Percentiles rank a stretch among this genome's conserved stretches.
Conservation (phyloP, 2,113 vertebrate genomes). For the Ploceus nigricollis region DNA sequence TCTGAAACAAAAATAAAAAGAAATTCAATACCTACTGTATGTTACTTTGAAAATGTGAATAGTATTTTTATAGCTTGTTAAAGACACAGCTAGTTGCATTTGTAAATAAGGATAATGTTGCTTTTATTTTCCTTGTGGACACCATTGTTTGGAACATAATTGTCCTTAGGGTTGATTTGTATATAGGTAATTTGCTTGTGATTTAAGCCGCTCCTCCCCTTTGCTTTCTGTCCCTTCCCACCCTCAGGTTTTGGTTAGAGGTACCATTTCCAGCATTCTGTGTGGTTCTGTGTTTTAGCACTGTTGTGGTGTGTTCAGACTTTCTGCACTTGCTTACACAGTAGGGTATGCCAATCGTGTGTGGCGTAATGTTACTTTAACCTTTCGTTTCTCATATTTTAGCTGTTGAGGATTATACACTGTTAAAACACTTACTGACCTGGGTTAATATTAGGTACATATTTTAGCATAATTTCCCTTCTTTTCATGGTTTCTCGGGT, state of each 20-base stretch:
- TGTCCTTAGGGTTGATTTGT: constrained; percentile 84
- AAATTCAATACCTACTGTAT: constrained; percentile 80
- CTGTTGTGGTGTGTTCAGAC: constrained; percentile 82
- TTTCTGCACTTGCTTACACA: constrained; percentile 83
- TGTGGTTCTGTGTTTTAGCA: constrained; percentile 80
- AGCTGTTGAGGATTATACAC: constrained; percentile 75
- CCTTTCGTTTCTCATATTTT: constrained; percentile 70
- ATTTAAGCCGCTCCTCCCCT: constrained; percentile 56
- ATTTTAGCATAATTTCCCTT: constrained; percentile 77
- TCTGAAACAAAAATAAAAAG: constrained; percentile 69
- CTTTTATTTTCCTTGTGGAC: constrained; percentile 77
- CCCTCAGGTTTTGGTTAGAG: constrained; percentile 69
- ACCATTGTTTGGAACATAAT: constrained; percentile 82
- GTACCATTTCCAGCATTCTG: constrained; percentile 75
- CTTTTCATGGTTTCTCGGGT: constrained; percentile 18
- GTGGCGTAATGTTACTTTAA: constrained; percentile 74
- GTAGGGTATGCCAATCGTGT: constrained; percentile 78
- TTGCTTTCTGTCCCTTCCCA: constrained; percentile 62
- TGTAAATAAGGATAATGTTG: constrained; percentile 89
- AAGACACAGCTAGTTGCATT: constrained; percentile 82
- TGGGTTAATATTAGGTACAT: constrained; percentile 77
- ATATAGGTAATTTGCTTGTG: constrained; percentile 91
- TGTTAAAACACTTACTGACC: constrained; percentile 77
- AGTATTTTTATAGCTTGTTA: constrained; percentile 98
- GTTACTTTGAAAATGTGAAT: constrained; percentile 97